These are phyloP conservation scores for Mallotus villosus DNA, from an alignment of 2,797 vertebrate species.

Conservation along the genomic window DNA sequence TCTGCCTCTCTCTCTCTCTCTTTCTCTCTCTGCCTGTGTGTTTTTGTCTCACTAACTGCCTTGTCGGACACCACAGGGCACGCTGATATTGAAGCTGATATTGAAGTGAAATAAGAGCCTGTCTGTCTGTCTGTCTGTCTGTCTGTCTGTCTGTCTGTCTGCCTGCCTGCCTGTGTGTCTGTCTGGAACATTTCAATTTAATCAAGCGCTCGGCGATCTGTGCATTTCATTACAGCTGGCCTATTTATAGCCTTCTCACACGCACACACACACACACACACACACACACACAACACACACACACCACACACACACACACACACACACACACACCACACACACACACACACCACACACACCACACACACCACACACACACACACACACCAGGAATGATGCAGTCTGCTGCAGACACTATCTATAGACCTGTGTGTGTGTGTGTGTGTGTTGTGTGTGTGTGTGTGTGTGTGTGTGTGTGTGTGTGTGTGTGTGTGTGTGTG, in stretches of 20 bases:
- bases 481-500: conserved; percentile 26
- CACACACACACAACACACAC: conserved; percentile 37
- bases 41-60: conserved; percentile 12
- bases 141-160: too few relatives aligned
- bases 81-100: conserved; percentile 32
- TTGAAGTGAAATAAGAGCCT: conserved; percentile 35
- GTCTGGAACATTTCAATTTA: conserved; percentile 40
- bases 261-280: conserved; percentile 35
- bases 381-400: conserved; percentile 41
- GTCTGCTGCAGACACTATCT: conserved; percentile 43
- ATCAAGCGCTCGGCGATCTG: conserved; percentile 43
- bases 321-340: too few relatives aligned
- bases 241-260: conserved; percentile 46
- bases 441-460: conserved; percentile 31
- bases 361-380: conserved; percentile 16
- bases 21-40: neutral
- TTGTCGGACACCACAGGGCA: conserved; percentile 25
- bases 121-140: too few relatives aligned
- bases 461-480: conserved; percentile 28
- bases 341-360: too few relatives aligned
- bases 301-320: too few relatives aligned
- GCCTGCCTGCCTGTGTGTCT: too few relatives aligned
- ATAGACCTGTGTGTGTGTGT: conserved; percentile 37
- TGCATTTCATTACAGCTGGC: conserved; percentile 52
- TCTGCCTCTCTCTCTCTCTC: neutral